Percentiles rank a stretch among this genome's conserved stretches.
phyloP scores from a whole-genome alignment of 2,797 vertebrate species.

The Alfaro cultratus region DNA sequence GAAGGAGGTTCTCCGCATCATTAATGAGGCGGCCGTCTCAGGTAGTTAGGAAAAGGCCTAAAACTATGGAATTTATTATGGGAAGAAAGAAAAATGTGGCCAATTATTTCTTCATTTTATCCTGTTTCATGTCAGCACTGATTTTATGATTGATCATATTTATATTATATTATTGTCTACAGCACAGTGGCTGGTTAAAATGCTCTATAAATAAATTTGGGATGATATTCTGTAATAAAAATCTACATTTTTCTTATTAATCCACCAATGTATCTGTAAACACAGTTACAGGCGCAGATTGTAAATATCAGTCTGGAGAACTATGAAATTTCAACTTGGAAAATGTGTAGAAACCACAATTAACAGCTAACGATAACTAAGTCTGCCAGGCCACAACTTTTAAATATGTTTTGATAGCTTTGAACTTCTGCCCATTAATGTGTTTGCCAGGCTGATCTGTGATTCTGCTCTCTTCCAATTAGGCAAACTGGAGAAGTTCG shows the following conservation, averaged over 20 bases:
- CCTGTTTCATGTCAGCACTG: neutral
- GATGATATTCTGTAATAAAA: neutral
- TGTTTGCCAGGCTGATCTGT: slow-evolving; percentile 33
- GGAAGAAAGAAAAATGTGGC: neutral
- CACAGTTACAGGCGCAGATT: neutral
- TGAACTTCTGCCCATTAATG: slow-evolving; percentile 8
- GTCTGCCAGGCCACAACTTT: neutral
- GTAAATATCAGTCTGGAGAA: neutral
- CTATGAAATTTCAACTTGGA: neutral
- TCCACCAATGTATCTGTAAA: neutral
- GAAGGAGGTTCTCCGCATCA: slow-evolving; percentile 88
- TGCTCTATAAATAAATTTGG: too few relatives aligned
- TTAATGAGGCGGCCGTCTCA: slow-evolving; percentile 89
- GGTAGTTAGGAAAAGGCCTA: slow-evolving; percentile 71
- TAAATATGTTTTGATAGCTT: neutral
- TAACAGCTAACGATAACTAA: too few relatives aligned
- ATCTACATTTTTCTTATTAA: neutral
- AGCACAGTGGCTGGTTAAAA: too few relatives aligned
- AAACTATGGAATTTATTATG: neutral
- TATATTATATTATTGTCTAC: too few relatives aligned
- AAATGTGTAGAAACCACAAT: neutral
- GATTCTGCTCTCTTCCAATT: slow-evolving; percentile 28
- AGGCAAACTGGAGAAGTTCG: slow-evolving; percentile 96
- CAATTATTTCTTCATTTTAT: neutral
- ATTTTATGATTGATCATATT: too few relatives aligned